phyloP scores from a whole-genome alignment of 2,113 vertebrate species.

The Donacobius atricapilla region DNA sequence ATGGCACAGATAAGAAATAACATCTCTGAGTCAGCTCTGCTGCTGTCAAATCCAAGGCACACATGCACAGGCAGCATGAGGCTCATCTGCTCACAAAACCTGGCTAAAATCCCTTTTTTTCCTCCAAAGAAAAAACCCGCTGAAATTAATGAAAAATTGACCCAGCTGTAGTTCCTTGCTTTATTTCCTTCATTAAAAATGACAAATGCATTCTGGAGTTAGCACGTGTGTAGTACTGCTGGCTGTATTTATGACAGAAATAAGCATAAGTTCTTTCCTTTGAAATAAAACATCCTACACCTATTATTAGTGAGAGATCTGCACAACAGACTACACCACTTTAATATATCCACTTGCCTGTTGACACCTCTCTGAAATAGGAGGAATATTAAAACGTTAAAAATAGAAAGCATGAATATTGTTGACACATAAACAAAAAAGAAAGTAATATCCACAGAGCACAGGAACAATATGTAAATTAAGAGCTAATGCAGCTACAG shows the following conservation, averaged over 20 bases:
- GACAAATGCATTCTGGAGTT: background rate
- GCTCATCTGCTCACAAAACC: background rate
- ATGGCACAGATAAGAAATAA: background rate
- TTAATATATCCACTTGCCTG: background rate
- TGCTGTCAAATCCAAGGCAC: background rate
- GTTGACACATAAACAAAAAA: background rate
- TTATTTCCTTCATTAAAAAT: constrained; percentile 50
- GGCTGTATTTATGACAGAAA: constrained; percentile 20
- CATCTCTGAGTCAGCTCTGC: background rate
- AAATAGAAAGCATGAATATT: constrained; percentile 49
- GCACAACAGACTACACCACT: background rate
- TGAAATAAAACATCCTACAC: background rate
- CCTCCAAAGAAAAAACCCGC: background rate
- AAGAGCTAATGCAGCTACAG: background rate
- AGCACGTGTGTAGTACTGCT: background rate
- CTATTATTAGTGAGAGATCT: background rate
- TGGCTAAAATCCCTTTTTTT: background rate
- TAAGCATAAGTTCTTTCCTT: background rate
- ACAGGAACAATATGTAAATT: background rate
- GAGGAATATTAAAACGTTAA: constrained; percentile 3
- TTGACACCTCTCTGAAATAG: background rate
- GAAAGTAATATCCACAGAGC: background rate
- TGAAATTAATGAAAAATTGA: background rate
- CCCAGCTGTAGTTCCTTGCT: background rate
- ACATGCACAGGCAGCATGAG: background rate